Base-by-base conservation (phyloP, 2,797 vertebrate genomes). In the Rhinatrema bivittatum region DNA sequence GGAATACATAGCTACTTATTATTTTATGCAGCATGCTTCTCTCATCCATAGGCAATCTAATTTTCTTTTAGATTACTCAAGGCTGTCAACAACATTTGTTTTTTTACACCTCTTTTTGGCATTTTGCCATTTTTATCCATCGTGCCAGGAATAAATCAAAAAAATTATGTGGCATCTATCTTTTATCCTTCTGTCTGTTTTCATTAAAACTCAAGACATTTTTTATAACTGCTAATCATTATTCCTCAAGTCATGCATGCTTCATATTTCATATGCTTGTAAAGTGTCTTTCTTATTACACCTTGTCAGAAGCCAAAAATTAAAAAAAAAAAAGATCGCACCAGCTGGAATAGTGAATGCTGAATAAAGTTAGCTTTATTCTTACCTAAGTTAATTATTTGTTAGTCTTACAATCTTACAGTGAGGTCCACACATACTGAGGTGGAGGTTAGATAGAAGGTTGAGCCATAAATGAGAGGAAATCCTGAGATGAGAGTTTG, bases 201-300 rank as follows among this genome's bases (percentile, higher is more conserved):
- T 54, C 41, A 32, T 13, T 54, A 21, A 51, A 32, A 56, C 28
- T 30, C 56, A 16, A 44, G 19, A 52, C 21, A 22, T 36, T 9
- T 62, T 56, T 62, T 8, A 16, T 31, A 42, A 25, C 4, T 44
- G 24, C 21, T 53, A 45, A 42, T 62, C 19, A 37, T 11, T 24
- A 8, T 11, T 21, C 20, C 50, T 63, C 29, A 35, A 21, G 47
- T 7, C 3, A 40, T 45, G 2, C 2, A 29, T 21, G 42, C n/a
- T 26, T 29, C 2, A 29, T 27, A 4, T 18, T 24, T 16, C 57
- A 52, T 27, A 50, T 20, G 14, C 17, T 41, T 56, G 32, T n/a
- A 25, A 50, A 55, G 2, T 14, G 4, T 10, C 35, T 49, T 1
- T 21, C 5, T 46, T 29, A 32, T 4, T 2, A 22, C 36, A 21